Conservation (phyloP, 2,113 vertebrate species). For the Chloebia gouldiae region DNA sequence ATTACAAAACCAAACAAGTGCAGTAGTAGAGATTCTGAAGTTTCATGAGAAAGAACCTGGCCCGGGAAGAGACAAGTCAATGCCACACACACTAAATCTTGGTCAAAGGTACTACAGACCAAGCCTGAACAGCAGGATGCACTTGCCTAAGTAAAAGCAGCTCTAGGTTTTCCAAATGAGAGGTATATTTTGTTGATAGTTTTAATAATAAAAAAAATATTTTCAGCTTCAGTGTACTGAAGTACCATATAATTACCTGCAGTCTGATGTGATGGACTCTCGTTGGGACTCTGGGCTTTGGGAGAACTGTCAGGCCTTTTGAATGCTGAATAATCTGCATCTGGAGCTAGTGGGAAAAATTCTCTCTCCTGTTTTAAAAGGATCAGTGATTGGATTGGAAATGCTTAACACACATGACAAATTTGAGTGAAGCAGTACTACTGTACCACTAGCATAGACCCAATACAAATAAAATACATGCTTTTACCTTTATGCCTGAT, state of each 20-base stretch:
- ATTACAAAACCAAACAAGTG: neutral
- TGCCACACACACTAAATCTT: neutral
- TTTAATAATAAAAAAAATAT: neutral
- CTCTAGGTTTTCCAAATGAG: neutral
- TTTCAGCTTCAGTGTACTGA: neutral
- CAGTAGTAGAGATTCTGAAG: neutral
- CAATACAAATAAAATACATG: neutral
- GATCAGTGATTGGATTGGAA: neutral
- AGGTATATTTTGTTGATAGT: neutral
- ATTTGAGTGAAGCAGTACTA: neutral
- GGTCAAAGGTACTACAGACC: neutral
- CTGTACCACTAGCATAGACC: neutral
- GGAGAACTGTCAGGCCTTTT: neutral
- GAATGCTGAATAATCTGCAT: neutral
- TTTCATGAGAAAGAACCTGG: neutral
- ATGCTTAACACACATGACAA: neutral
- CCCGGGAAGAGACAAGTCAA: neutral
- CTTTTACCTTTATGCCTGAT: neutral
- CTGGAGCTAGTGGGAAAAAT: constrained; percentile 23
- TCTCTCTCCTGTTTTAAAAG: constrained; percentile 35
- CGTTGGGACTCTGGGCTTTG: neutral
- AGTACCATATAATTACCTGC: constrained; percentile 17
- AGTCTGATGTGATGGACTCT: neutral
- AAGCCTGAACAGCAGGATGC: neutral
- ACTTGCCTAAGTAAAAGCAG: neutral